Conservation (phyloP, 2,797 vertebrate genomes). For the Morus bassanus region DNA sequence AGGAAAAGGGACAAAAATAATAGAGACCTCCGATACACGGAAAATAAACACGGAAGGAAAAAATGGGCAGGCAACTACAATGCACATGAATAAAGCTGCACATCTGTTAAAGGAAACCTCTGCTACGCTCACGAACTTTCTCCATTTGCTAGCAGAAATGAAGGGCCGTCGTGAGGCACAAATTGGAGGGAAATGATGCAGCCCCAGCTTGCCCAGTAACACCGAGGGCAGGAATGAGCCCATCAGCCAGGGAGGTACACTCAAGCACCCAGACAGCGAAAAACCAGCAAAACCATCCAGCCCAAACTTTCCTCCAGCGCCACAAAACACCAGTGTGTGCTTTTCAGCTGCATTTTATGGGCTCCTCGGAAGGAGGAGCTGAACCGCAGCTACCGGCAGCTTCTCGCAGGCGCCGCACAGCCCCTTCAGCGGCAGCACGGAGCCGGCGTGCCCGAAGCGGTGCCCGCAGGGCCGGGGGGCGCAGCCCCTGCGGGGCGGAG, state of each 20-base stretch:
- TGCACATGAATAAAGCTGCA: background rate
- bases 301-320: background rate
- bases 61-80: background rate
- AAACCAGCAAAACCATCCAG: background rate
- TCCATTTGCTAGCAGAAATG: accelerated
- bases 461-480: background rate
- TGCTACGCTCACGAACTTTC: background rate
- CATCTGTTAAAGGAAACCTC: background rate
- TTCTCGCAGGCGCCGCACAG: background rate
- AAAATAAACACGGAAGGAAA: background rate
- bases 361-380: background rate
- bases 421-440: background rate
- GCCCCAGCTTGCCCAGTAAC: background rate
- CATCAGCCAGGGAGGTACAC: background rate
- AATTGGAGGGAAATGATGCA: background rate
- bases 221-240: background rate
- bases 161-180: background rate
- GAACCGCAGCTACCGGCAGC: background rate
- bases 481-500: background rate
- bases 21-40: background rate
- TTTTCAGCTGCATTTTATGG: background rate
- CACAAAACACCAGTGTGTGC: background rate
- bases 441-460: background rate
- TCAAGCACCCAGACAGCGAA: background rate
- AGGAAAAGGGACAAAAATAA: background rate